These are phyloP conservation scores for Thera britannica DNA, from an alignment of 2,888 invertebrate species.

Conservation along the genomic window DNA sequence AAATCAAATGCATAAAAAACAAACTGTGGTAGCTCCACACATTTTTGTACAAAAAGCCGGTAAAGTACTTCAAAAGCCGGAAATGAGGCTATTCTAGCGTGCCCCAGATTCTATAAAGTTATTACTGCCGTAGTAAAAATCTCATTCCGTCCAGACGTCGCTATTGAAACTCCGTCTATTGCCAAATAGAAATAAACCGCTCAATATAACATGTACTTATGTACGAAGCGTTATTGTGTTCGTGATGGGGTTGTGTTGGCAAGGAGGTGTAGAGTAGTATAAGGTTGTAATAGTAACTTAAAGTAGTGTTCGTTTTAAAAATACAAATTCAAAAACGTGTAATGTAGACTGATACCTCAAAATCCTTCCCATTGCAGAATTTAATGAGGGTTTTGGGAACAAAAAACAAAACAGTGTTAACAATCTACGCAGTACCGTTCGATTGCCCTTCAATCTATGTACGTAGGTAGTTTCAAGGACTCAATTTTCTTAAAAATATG, in stretches of 20 bases:
- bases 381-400: no score
- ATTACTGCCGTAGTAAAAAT: conserved; percentile 64
- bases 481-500: no score
- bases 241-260: conserved; percentile 19
- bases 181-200: conserved; percentile 60
- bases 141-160: conserved; percentile 58
- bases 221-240: conserved; percentile 28
- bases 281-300: not conserved
- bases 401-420: no score
- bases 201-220: conserved; percentile 44
- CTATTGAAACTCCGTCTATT: conserved; percentile 63
- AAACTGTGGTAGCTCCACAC: not conserved
- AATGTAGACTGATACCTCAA: not conserved
- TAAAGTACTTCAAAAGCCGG: not conserved
- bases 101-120: conserved; percentile 57
- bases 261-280: not conserved
- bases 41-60: not conserved
- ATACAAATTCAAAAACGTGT: not conserved
- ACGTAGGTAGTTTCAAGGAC: no score
- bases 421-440: no score
- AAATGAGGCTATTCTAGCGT: conserved; percentile 30
- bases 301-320: not conserved
- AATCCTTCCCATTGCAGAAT: not conserved
- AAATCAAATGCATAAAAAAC: no score
- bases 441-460: no score